Percentiles rank a stretch among this genome's conserved stretches.
These are phyloP conservation scores for Hippocampus barbouri DNA, from an alignment of 2,113 vertebrate genomes.

Conservation along the genomic window DNA sequence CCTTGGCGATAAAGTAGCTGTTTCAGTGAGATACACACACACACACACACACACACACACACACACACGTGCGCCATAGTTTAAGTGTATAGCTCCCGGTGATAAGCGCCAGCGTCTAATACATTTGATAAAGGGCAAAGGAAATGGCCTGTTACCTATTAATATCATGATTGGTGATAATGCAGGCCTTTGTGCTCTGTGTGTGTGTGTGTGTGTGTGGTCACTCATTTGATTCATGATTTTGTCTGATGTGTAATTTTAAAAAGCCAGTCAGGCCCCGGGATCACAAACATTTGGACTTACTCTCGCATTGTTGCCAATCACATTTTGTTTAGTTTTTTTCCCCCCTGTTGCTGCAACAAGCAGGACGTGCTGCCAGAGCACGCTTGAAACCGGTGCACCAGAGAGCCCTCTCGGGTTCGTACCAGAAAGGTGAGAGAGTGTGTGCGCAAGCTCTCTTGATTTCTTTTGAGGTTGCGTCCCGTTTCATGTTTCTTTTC, in stretches of 20 bases:
- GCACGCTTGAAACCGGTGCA: constrained; percentile 18
- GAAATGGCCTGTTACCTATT: constrained; percentile 43
- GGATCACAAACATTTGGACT: constrained; percentile 21
- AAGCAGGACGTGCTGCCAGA: neutral
- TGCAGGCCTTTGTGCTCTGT: constrained; percentile 29
- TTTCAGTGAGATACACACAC: constrained; percentile 34
- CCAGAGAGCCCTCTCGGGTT: constrained; percentile 33
- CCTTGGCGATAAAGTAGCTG: constrained; percentile 30
- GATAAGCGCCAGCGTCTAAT: constrained; percentile 42
- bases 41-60: constrained; percentile 13
- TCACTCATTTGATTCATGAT: constrained; percentile 13
- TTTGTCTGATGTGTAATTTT: constrained; percentile 40
- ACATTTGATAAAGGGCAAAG: constrained; percentile 28
- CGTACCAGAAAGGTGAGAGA: constrained; percentile 53
- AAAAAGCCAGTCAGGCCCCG: constrained; percentile 45
- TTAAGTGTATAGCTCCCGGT: constrained; percentile 15
- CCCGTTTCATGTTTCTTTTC: constrained; percentile 43
- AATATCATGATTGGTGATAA: constrained; percentile 23
- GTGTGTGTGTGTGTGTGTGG: neutral
- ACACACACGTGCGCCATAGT: constrained; percentile 10
- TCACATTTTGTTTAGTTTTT: neutral
- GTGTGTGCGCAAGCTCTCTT: constrained; percentile 3
- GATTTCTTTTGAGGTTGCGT: constrained; percentile 54
- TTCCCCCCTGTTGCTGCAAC: constrained; percentile 20
- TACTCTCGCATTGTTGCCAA: constrained; percentile 3